Evolutionary conservation across 2,113 vertebrate genomes (phyloP), one percentile per base, ranked within the genome.

Genomic region (Gila orcuttii): DNA sequence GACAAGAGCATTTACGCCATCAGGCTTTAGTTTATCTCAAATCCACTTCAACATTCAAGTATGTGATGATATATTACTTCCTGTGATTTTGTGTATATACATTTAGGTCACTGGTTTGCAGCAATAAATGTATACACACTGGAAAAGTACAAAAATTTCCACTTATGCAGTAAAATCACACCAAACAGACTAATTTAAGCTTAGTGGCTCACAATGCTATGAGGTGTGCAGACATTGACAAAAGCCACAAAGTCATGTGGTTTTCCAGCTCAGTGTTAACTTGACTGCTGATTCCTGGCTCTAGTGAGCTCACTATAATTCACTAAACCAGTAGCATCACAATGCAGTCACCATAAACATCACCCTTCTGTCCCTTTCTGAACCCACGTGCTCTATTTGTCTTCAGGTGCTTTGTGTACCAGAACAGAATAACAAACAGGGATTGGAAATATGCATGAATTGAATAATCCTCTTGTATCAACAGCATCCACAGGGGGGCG

Each of bases 401-500:
- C 13, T 78, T 47, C 47, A 12, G 12, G 15, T 28, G 36, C 59
- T 45, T 75, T 75, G 42, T 47, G 71, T 8, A 17, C n/a, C 42
- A 75, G 6, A 75, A 59, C 8, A 33, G 9, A 36, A 57, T 42
- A 42, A 28, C 28, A 76, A 76, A 2, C 12, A 8, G 42, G 23
- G 28, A 36, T 23, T 13, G 36, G 31, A 1, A 23, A 39, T 42
- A 42, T 36, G 28, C 7, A 78, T 78, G 9, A 6, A 6, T 77
- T 77, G 6, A 74, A 47, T 25, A 74, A 74, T 45, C 42, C 2
- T 31, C 25, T 78, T 9, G 3, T 80, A 45, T 64, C 36, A 59
- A 23, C 3, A 80, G 4, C 39, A 64, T 62, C 78, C 78, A 80
- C 78, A 45, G 6, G 78, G 36, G 36, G 78, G 78, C 36, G n/a